These are phyloP conservation scores for Minunthozetes semirufus DNA, from an alignment of 2,888 invertebrate species.

Conservation along the genomic window DNA sequence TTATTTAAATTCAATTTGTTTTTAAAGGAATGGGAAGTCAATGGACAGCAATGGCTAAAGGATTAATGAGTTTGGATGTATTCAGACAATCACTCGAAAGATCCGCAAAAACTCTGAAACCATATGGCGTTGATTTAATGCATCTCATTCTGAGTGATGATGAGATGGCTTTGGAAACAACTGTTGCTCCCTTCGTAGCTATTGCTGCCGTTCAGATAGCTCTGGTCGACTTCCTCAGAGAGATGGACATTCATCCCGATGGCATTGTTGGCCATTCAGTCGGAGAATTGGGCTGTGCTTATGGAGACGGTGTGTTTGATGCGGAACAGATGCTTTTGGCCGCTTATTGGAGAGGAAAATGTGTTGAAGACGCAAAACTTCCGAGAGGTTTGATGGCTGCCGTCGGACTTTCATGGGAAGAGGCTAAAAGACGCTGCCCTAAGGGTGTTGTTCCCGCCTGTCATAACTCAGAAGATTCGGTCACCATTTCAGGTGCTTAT, in stretches of 20 bases:
- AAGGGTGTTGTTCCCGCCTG: conserved; percentile 77
- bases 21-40: conserved; percentile 75
- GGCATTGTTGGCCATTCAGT: conserved; percentile 95
- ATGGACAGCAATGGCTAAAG: conserved; percentile 91
- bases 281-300: conserved; percentile 89
- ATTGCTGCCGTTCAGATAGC: conserved; percentile 96
- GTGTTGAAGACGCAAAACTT: conserved; percentile 67
- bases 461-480: conserved; percentile 88
- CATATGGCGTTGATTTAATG: conserved; percentile 74
- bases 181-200: conserved; percentile 70
- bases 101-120: conserved; percentile 67
- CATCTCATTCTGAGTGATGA: conserved; percentile 68
- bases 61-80: conserved; percentile 70
- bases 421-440: conserved; percentile 66
- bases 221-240: conserved; percentile 74
- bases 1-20: not conserved
- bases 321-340: conserved; percentile 87
- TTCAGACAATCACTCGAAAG: conserved; percentile 71
- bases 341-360: conserved; percentile 83
- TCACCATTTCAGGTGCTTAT: conserved; percentile 84
- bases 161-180: conserved; percentile 71
- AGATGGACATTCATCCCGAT: conserved; percentile 72
- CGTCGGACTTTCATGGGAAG: conserved; percentile 80
- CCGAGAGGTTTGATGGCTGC: conserved; percentile 82
- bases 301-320: conserved; percentile 90